phyloP scores from a whole-genome alignment of 2,797 vertebrate species.

The Notoglanidium macrostoma region DNA sequence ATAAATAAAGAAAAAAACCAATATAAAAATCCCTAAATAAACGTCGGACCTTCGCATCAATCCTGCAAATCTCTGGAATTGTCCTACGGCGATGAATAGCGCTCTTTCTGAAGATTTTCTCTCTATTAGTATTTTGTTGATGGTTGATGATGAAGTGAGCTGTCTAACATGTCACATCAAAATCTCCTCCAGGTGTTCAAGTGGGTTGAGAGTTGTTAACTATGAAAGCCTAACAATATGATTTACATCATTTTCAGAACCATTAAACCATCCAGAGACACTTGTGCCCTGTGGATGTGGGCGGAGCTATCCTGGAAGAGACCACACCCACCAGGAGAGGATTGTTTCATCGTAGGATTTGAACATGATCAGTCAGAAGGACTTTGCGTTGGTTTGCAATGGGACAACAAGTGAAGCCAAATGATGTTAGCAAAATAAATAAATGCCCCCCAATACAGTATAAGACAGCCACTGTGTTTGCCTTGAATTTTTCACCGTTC shows the following conservation, averaged over 20 bases:
- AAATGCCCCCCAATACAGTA: neutral
- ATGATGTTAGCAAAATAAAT: neutral
- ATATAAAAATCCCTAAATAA: neutral
- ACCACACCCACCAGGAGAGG: neutral
- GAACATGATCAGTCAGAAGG: neutral
- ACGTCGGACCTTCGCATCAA: neutral
- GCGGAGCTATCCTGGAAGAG: neutral
- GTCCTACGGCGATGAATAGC: neutral
- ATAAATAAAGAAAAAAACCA: neutral
- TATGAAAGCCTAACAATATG: neutral
- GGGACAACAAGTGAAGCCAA: neutral
- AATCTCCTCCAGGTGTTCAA: neutral
- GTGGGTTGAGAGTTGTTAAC: neutral
- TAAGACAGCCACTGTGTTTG: neutral
- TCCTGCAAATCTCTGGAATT: neutral
- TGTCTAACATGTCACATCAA: neutral
- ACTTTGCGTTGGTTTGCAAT: neutral
- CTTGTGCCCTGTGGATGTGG: neutral
- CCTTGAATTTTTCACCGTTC: neutral
- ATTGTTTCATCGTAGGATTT: neutral
- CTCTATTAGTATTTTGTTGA: neutral
- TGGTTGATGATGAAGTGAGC: neutral
- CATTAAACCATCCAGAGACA: neutral
- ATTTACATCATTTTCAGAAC: neutral
- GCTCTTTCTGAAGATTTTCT: neutral